phyloP scores from a whole-genome alignment of 2,113 vertebrate genomes.

The Alligator mississippiensis region DNA sequence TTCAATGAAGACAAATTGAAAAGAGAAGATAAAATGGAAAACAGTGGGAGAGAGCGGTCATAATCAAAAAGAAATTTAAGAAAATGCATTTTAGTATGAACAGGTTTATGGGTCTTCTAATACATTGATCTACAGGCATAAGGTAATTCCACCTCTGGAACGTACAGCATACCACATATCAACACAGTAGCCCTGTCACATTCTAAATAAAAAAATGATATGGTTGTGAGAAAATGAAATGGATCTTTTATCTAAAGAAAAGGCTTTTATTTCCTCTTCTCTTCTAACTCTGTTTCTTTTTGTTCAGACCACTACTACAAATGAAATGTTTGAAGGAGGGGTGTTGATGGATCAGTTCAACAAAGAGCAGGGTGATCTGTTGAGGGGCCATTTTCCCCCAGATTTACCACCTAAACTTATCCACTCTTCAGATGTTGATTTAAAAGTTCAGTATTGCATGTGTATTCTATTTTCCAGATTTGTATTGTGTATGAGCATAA shows the following conservation, averaged over 20 bases:
- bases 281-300: not conserved
- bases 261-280: not conserved
- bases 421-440: slow-evolving; percentile 13
- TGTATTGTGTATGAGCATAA: not conserved
- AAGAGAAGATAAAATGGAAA: not conserved
- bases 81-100: not conserved
- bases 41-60: not conserved
- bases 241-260: not conserved
- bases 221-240: not conserved
- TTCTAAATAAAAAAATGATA: not conserved
- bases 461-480: not conserved
- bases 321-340: not conserved
- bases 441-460: not conserved
- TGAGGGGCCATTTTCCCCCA: not conserved
- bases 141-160: not conserved
- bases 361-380: not conserved
- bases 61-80: not conserved
- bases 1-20: slow-evolving; percentile 5
- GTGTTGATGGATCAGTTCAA: slow-evolving; percentile 3
- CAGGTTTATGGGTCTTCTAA: not conserved
- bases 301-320: not conserved
- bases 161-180: not conserved
- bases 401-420: not conserved
- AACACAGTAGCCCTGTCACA: not conserved
- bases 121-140: not conserved